Evolutionary conservation across 2,888 invertebrate species (phyloP), one percentile per base, ranked within the genome.

Genomic region (Electrophaes corylata): DNA sequence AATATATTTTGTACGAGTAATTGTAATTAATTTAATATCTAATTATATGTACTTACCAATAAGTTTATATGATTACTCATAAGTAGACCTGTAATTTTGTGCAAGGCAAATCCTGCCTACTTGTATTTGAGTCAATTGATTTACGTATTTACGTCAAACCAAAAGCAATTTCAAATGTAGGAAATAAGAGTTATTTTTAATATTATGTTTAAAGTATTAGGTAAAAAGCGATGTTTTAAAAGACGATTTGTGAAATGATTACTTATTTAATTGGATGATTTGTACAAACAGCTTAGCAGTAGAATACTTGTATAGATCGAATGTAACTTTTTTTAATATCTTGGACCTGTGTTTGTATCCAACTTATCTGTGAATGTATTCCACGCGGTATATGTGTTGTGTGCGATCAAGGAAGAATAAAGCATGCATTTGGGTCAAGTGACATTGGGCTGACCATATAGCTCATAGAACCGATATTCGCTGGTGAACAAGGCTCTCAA

Each of bases 121-220:
- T 61, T 65, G 59, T 75, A 74, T 83, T 84, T 80, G 81, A 81
- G 88, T 88, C 88, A 88, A 88, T 88, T 88, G 79, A 78, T 62
- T 75, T 75, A 71, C 64, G 70, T 74, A 46, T 59, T 59, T 46
- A 83, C 73, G 76, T 75, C 69, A 77, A 84, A 76, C 76, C 73
- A 78, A 84, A 88, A 88, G 86, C 86, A 87, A 87, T 87, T 80
- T 79, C 79, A 81, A 79, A 66, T 65, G 69, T 88, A 87, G 81
- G 59, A 52, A 70, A 66, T 84, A 83, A 78, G 75, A 77, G 73
- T 81, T 79, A 80, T 78, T 83, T 83, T 78, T 75, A 72, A 69
- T 60, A 70, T 62, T 65, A 69, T 61, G 73, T 69, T 76, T 75
- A 64, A 72, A 66, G 66, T 57, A 69, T 65, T 62, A 65, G 60